Base-by-base conservation (phyloP, 2,888 invertebrate species). In the Xylota sylvarum region DNA sequence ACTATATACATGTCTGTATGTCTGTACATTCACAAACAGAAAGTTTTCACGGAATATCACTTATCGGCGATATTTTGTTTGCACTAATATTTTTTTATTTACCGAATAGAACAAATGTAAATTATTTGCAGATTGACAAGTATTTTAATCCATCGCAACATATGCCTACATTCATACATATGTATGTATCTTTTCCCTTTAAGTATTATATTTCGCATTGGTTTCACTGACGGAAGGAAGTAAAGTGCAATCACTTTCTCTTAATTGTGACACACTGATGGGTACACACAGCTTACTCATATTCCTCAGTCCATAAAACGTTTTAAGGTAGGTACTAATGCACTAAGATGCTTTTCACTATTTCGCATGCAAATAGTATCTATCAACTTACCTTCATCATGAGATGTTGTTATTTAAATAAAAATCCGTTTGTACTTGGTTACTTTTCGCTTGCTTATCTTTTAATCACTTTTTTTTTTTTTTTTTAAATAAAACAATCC, bases 201-300 rank as follows among this genome's bases (percentile, higher is more conserved):
- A 10, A 14, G 43, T 62, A 76, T 76, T 48, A 10, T 32, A n/a
- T 76, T 82, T 70, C 58, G 14, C 46, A 58, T 37, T 23, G 50
- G 50, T 79, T 78, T 78, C 58, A 73, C 55, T 67, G 14, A 56
- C 69, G 79, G 74, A 79, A 79, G 84, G 80, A 84, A 84, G 50
- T 64, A 35, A 64, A 50, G 69, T 76, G 46, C 40, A 64, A 84
- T 80, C 74, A 84, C 84, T 84, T 84, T 84, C 84, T 70, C 83
- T 73, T 32, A 14, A 73, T 55, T 67, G 69, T 84, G 74, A 84
- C 79, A 84, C 84, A 80, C 74, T 58, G 74, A 73, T 74, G 64
- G 48, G 55, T 58, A 19, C 46, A 19, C 46, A 37, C 43, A 50
- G 19, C 50, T 9, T 4, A 5, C 23, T 40, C 32, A 3, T 7